Evolutionary conservation across 2,888 invertebrate species (phyloP).

Genomic region (Spodoptera picta): DNA sequence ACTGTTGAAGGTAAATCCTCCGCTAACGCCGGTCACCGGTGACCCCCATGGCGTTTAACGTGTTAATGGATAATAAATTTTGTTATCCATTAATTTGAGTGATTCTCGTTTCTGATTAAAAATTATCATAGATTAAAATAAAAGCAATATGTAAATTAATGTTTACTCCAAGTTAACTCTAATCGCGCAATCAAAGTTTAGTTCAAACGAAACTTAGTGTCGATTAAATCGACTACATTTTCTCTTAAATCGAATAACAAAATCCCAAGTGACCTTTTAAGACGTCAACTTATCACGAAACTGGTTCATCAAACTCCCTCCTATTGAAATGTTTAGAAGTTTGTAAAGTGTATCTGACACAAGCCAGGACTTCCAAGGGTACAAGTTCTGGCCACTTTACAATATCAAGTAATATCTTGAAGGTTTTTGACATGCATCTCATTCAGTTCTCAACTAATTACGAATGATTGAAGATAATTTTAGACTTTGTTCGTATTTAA

Average conservation of each 20-base stretch:
- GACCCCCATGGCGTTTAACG: too few species aligned
- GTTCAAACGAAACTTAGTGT: slow-evolving; percentile 6
- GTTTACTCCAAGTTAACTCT: too few species aligned
- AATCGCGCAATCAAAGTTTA: background rate
- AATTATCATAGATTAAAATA: too few species aligned
- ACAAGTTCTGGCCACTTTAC: slow-evolving; percentile 35
- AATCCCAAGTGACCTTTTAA: slow-evolving; percentile 46
- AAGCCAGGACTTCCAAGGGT: slow-evolving; percentile 25
- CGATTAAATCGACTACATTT: slow-evolving; percentile 18
- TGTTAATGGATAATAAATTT: too few species aligned
- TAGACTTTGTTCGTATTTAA: slow-evolving; percentile 5
- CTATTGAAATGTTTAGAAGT: slow-evolving; percentile 52
- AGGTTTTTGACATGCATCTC: slow-evolving; percentile 45
- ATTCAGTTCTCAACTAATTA: slow-evolving; percentile 41
- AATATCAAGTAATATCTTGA: slow-evolving; percentile 42
- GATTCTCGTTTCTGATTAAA: too few species aligned
- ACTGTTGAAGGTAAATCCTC: too few species aligned
- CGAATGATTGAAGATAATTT: slow-evolving; percentile 13
- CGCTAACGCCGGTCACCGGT: too few species aligned
- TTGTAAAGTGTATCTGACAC: slow-evolving; percentile 50
- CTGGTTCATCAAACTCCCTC: slow-evolving; percentile 51
- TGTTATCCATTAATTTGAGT: too few species aligned
- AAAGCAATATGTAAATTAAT: too few species aligned
- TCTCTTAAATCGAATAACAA: slow-evolving; percentile 34
- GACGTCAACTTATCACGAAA: slow-evolving; percentile 32